Evolutionary conservation across 2,888 invertebrate genomes (phyloP).

Genomic region (Sinhomidia bicolor): DNA sequence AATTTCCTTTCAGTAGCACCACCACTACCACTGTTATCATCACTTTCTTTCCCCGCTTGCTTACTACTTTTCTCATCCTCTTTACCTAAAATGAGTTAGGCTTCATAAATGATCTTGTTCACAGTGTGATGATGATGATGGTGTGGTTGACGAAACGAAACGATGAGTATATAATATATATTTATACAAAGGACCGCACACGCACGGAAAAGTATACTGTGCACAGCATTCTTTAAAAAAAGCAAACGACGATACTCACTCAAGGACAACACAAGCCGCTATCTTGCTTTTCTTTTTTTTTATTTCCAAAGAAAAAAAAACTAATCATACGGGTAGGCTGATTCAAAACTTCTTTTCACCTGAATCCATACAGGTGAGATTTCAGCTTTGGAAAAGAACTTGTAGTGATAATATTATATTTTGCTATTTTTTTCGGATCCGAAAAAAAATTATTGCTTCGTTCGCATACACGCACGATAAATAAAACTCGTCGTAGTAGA

Average conservation of each 20-base stretch:
- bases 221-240: neutral
- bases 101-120: constrained; percentile 52
- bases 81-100: constrained; percentile 57
- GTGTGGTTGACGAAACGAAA: constrained; percentile 46
- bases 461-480: neutral
- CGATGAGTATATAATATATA: constrained; percentile 34
- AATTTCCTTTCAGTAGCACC: constrained; percentile 63
- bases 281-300: neutral
- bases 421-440: neutral
- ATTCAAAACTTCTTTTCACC: constrained; percentile 2
- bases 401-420: neutral
- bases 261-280: constrained; percentile 28
- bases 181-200: no score
- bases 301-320: constrained; percentile 46
- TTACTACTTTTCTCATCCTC: neutral
- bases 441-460: neutral
- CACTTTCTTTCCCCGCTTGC: constrained; percentile 30
- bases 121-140: constrained; percentile 43
- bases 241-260: constrained; percentile 29
- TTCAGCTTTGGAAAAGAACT: constrained; percentile 42
- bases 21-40: constrained; percentile 17
- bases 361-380: constrained; percentile 52
- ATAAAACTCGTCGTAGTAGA: no score
- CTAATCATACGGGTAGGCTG: constrained; percentile 53
- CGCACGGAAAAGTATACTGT: neutral